Evolutionary conservation across 2,113 vertebrate species (phyloP), one percentile per base, ranked within the genome.

Genomic region (Coreoperca whiteheadi): DNA sequence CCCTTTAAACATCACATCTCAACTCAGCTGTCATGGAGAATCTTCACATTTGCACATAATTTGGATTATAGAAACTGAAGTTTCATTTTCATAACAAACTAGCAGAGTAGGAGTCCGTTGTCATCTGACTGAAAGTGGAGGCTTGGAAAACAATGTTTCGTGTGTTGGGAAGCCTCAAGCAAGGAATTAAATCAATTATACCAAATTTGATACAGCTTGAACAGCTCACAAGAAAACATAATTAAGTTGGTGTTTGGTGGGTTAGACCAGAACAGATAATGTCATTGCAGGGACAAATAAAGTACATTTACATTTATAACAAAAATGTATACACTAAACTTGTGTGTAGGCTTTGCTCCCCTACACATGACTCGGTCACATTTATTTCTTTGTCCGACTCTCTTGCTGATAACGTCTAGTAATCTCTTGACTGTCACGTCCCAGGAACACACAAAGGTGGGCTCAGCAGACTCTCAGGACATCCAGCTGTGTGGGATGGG

Each of bases 401-500:
- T 43, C 28, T 21, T 3, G n/a, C 51, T 57, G 12, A 8, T n/a
- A 28, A 37, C 1, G 0, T 25, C 11, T 28, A 11, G 1, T 67
- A 30, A 37, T 43, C 10, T 74, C 7, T 72, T 50, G 1, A 41
- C 39, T 46, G 2, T 43, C 81, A 34, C 79, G 46, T 68, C 39
- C 41, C 37, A 94, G 93, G 89, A 93, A 41, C 93, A 94, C 79
- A 94, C 93, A 1, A 92, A 92, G 60, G 93, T 94, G 59, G 93
- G 93, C 71, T 94, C 93, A 6, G 93, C 90, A n/a, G 92, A 99
- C 93, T 99, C 98, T 54, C 98, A 99, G 77, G 98, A 99, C 76
- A 99, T 99, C 87, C 98, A 99, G 89, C 95, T 99, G n/a, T 99
- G 98, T 60, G 98, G 98, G 60, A 99, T 99, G 97, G 98, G 97